These are phyloP conservation scores for Lottia gigantea DNA, from an alignment of 2,888 invertebrate species.

Conservation along the genomic window DNA sequence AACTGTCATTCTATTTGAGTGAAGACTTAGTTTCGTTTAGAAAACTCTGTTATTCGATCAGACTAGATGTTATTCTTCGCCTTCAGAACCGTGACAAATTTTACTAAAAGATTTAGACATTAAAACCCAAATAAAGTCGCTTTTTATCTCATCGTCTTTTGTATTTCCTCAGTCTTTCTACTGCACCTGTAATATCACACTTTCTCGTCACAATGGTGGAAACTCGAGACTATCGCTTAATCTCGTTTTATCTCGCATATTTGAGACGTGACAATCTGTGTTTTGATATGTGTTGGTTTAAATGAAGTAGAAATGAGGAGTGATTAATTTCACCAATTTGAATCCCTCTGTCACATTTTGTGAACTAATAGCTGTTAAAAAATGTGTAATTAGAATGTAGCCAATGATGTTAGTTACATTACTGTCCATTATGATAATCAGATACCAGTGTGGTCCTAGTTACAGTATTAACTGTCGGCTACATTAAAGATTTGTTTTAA, in stretches of 20 bases:
- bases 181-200: conserved; percentile 4
- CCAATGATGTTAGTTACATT: too few relatives aligned
- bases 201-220: conserved; percentile 1
- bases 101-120: conserved; percentile 4
- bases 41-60: too few relatives aligned
- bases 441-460: too few relatives aligned
- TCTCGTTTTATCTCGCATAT: conserved; percentile 10
- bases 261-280: conserved; percentile 8
- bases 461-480: too few relatives aligned
- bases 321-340: conserved; percentile 6
- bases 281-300: conserved; percentile 8
- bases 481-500: too few relatives aligned
- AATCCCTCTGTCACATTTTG: conserved; percentile 6
- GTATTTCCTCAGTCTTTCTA: background rate
- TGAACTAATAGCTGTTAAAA: conserved; percentile 6
- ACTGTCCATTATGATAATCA: too few relatives aligned
- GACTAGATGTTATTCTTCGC: background rate
- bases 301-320: background rate
- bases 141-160: background rate
- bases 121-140: conserved; percentile 7
- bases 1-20: too few relatives aligned
- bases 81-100: conserved; percentile 3
- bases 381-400: background rate
- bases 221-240: conserved; percentile 7
- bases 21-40: too few relatives aligned